These are phyloP conservation scores for Lucinisca nassula DNA, from an alignment of 2,888 invertebrate species.

Conservation along the genomic window DNA sequence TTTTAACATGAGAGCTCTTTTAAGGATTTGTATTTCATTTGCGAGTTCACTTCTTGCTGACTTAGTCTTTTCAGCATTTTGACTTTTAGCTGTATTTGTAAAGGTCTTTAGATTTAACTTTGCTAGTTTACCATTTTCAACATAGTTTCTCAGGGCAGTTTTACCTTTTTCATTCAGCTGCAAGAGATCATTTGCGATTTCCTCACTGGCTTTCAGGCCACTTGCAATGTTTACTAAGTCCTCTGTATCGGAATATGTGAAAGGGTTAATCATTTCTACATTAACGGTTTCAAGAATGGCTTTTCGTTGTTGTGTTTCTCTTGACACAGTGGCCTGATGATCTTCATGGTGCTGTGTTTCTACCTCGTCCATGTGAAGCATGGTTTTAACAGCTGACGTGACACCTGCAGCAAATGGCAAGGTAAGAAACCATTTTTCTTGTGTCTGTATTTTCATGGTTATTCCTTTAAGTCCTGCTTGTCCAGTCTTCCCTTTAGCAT, in stretches of 20 bases:
- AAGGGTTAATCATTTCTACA: background rate
- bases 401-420: constrained; percentile 8
- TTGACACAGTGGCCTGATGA: background rate
- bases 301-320: background rate
- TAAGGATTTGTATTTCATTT: background rate
- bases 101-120: background rate
- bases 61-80: background rate
- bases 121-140: background rate
- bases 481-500: constrained; percentile 8
- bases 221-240: background rate
- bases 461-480: background rate
- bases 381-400: background rate
- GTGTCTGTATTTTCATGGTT: background rate
- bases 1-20: background rate
- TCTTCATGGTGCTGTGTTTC: background rate
- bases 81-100: background rate
- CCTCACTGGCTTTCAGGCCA: background rate
- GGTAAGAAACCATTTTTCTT: constrained; percentile 13
- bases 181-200: background rate
- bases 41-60: background rate
- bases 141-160: background rate
- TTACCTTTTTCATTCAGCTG: background rate
- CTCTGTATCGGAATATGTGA: background rate
- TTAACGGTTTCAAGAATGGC: background rate
- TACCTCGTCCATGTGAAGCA: background rate